phyloP scores from a whole-genome alignment of 1,140 invertebrate genomes.

The Danaus melanippus region DNA sequence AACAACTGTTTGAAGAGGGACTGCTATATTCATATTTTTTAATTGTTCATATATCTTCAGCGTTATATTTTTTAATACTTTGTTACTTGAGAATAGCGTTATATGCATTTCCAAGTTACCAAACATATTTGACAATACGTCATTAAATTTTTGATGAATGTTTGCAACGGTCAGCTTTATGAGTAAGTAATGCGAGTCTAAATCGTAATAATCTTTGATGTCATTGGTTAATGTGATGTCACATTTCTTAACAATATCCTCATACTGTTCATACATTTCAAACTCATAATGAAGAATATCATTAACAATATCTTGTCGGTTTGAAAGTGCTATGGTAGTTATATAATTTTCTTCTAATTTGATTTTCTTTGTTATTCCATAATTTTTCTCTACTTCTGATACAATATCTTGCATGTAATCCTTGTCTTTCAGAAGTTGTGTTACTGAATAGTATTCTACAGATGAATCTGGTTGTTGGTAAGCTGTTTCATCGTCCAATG shows the following conservation, averaged over 20 bases:
- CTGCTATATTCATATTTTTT: slow-evolving; percentile 35
- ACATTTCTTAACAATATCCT: slow-evolving; percentile 38
- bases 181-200: slow-evolving; percentile 32
- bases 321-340: slow-evolving; percentile 42
- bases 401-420: slow-evolving; percentile 39
- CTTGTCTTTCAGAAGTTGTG: slow-evolving; percentile 35
- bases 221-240: slow-evolving; percentile 37
- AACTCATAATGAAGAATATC: slow-evolving; percentile 31
- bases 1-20: slow-evolving; percentile 29
- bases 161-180: slow-evolving; percentile 28
- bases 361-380: slow-evolving; percentile 31
- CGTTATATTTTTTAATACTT: slow-evolving; percentile 39
- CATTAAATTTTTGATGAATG: slow-evolving; percentile 30
- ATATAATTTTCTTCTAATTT: slow-evolving; percentile 42
- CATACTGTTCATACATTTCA: slow-evolving; percentile 42
- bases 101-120: slow-evolving; percentile 46
- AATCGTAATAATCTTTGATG: slow-evolving; percentile 35
- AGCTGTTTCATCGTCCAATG: slow-evolving; percentile 28
- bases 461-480: slow-evolving; percentile 22
- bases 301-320: slow-evolving; percentile 48
- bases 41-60: slow-evolving; percentile 35
- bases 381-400: slow-evolving; percentile 37
- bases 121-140: slow-evolving; percentile 39
- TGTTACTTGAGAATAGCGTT: slow-evolving; percentile 28
- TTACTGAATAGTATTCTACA: slow-evolving; percentile 32